phyloP scores from a whole-genome alignment of 2,113 vertebrate genomes.

The Crotophaga sulcirostris region DNA sequence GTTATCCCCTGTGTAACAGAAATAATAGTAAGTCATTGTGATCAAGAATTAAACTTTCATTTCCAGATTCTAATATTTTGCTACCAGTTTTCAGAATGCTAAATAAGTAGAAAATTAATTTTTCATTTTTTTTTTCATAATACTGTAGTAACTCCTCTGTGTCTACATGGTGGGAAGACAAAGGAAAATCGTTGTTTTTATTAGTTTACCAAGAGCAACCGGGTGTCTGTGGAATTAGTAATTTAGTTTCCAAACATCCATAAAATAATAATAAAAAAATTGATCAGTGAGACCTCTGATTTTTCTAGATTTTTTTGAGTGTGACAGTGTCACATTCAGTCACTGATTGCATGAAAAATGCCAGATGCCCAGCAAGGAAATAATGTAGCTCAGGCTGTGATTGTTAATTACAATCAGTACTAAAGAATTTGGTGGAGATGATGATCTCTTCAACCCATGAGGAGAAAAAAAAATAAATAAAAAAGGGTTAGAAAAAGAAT shows the following conservation, averaged over 20 bases:
- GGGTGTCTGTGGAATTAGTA: not conserved
- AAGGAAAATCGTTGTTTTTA: not conserved
- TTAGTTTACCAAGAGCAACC: not conserved
- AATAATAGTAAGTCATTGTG: not conserved
- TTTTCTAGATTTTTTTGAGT: not conserved
- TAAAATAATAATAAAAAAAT: not conserved
- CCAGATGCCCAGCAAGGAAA: constrained; percentile 22
- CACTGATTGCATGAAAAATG: not conserved
- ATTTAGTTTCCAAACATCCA: not conserved
- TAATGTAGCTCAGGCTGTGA: not conserved
- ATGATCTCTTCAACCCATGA: not conserved
- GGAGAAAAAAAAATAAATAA: not conserved
- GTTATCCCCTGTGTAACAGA: not conserved
- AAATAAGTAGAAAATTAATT: not conserved
- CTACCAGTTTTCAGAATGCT: not conserved
- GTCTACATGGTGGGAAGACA: not conserved
- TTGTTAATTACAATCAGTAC: constrained; percentile 39
- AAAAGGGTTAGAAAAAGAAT: not conserved
- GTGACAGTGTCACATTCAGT: not conserved
- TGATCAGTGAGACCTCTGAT: not conserved
- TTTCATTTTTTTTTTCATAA: not conserved
- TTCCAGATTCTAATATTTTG: not conserved
- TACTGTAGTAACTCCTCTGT: not conserved
- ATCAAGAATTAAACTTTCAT: not conserved
- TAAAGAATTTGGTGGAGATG: not conserved